Base-by-base conservation (phyloP, 1,140 invertebrate genomes). In the Pectinophora gossypiella region DNA sequence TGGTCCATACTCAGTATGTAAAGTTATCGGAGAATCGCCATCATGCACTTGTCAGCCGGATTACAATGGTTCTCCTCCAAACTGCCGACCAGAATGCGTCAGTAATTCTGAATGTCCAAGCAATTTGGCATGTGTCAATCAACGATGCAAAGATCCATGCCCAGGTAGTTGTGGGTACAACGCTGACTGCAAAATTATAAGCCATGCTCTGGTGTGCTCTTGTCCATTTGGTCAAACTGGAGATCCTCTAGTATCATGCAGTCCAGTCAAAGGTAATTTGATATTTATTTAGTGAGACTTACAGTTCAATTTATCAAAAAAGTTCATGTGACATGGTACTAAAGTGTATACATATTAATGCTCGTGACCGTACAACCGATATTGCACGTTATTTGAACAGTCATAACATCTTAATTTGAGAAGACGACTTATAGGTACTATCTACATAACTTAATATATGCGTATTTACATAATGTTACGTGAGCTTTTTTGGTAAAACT, bases 1-100 rank as follows among this genome's bases (percentile, higher is more conserved):
- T 84, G 94, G 94, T 13, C 91, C 93, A 0, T 93, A 94, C 75
- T 91, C 93, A 32, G 71, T 90, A 66, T 93, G 92, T 68, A 88
- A 89, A 76, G 89, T 89, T 2, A 86, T 91, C 44, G 91, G 90
- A 20, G 89, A 90, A 53, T 88, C 90, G 12, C 91, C 91, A 35
- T 90, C 91, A 10, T 93, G 92, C 70, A 90, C 90, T 7, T 93
- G 92, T 68, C 76, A 90, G 51, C 64, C 87, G 5, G 88, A 89
- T 43, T 93, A 89, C 61, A 78, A 89, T 12, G 92, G 92, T 23
- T 73, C 85, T 59, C 89, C 91, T 43, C 91, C 91, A 9, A 90
- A 91, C 61, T 92, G 92, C 68, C 82, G 90, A 35, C 91, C 91
- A 23, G 91, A 92, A 85, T 94, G 93, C 69, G 83, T 91, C 27